Evolutionary conservation across 2,888 invertebrate species (phyloP).

Genomic region (Athripsodes cinereus): DNA sequence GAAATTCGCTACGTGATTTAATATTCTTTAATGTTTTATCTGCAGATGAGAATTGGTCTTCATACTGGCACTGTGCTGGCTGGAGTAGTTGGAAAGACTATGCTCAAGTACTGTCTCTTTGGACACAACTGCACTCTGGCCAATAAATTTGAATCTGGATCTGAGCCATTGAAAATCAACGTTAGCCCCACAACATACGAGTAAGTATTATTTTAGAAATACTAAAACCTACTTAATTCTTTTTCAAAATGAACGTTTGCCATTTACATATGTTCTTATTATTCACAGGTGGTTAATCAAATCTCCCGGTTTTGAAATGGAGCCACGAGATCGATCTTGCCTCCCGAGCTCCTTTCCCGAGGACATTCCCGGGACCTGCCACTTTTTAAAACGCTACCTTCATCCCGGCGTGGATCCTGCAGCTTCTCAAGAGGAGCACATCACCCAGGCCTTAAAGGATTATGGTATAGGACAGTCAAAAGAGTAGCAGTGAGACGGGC

Average conservation of each 20-base stretch:
- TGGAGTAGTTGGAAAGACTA: slow-evolving; percentile 90
- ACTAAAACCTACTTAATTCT: background rate
- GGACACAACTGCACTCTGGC: slow-evolving; percentile 94
- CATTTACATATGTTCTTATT: background rate
- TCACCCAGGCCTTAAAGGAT: slow-evolving; percentile 59
- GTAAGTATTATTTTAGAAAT: slow-evolving; percentile 52
- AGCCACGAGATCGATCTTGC: slow-evolving; percentile 67
- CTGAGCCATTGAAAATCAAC: slow-evolving; percentile 85
- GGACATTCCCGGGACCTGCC: slow-evolving; percentile 73
- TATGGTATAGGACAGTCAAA: slow-evolving; percentile 46
- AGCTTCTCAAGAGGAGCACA: slow-evolving; percentile 59
- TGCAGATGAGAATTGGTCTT: slow-evolving; percentile 91
- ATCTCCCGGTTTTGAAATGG: slow-evolving; percentile 71
- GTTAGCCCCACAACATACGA: slow-evolving; percentile 88
- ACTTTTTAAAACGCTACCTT: slow-evolving; percentile 76
- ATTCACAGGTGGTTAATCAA: slow-evolving; percentile 64
- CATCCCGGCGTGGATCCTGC: slow-evolving; percentile 60
- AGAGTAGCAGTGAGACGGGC: slow-evolving; percentile 17
- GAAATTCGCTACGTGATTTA: no score
- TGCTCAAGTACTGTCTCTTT: slow-evolving; percentile 91
- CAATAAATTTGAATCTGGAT: slow-evolving; percentile 93
- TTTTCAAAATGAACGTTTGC: no score
- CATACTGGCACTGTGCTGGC: slow-evolving; percentile 92
- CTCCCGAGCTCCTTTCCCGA: slow-evolving; percentile 81
- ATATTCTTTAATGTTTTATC: no score